phyloP scores from a whole-genome alignment of 2,797 vertebrate species.

The Parotocinclus haroldoi region DNA sequence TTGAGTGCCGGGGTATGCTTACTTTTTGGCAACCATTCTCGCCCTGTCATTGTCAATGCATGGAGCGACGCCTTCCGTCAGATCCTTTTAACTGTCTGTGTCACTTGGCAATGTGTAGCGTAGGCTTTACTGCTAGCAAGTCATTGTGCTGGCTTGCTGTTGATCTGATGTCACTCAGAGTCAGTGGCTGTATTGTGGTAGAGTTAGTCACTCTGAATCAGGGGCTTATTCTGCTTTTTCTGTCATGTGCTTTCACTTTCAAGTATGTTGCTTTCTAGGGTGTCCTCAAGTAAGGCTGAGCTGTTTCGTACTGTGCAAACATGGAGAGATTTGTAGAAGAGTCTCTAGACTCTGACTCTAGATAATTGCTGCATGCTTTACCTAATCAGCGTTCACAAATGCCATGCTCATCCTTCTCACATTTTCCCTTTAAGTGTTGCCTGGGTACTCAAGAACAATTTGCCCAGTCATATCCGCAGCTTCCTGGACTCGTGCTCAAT shows the following conservation, averaged over 20 bases:
- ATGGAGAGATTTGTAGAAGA: neutral
- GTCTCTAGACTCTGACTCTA: neutral
- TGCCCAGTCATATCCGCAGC: constrained; percentile 1
- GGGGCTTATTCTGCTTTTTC: constrained; percentile 3
- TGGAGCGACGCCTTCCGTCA: constrained; percentile 9
- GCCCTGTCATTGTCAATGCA: constrained; percentile 16
- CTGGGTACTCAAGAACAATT: constrained; percentile 3
- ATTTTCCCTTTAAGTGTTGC: neutral
- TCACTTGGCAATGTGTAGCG: constrained; percentile 1
- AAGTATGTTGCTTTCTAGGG: neutral
- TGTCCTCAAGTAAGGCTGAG: neutral
- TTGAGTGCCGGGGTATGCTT: constrained; percentile 80
- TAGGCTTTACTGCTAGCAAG: constrained; percentile 12
- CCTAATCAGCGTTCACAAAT: neutral
- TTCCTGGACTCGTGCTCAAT: constrained; percentile 9
- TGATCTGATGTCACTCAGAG: neutral
- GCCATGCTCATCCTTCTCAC: neutral
- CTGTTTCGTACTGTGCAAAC: too few species aligned
- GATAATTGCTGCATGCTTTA: neutral
- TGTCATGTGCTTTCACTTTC: neutral
- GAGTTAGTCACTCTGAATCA: neutral
- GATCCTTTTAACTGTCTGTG: constrained; percentile 12
- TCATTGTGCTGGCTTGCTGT: constrained; percentile 14
- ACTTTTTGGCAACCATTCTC: constrained; percentile 49
- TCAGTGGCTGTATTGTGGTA: neutral